Base-by-base conservation (phyloP, 2,797 vertebrate genomes). In the Serranus cabrilla region DNA sequence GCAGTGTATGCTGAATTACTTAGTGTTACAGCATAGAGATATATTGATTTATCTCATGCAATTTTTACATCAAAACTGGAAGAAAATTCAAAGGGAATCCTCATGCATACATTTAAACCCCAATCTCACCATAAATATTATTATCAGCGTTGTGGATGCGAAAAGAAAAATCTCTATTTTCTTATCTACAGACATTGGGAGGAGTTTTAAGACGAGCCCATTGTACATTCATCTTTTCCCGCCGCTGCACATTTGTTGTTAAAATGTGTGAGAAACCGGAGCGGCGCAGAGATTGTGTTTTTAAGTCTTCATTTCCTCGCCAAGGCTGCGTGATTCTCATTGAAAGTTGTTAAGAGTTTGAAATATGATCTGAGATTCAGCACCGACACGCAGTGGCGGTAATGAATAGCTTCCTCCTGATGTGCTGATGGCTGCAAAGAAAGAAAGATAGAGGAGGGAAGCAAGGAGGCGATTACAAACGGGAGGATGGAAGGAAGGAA, bases 361-460 rank as follows among this genome's bases (percentile, higher is more conserved):
- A 87, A 89, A 86, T 70, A 81, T 77, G 71, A 88, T 80, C 67
- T 10, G 63, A 76, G 55, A 39, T 74, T 74, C 61, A 39, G 62
- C 6, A 2, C 51, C 0, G 39, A 37, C 27, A 76, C n/a, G n/a
- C 27, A 14, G 1, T 0, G 6, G 45, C 13, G 39, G 59, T 61
- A 82, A 89, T 66, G 67, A 89, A 85, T 52, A 40, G 64, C 72
- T 71, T 76, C 34, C 25, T 70, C 31, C 71, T 58, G 57, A 81
- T 85, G 63, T 75, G 74, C 63, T 83, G 82, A 85, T 27, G 68
- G 52, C 7, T 52, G 76, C 63, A 78, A 67, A 65, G 34, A 2
- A 37, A 25, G 9, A n/a, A 17, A 46, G 45, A 76, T 1, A n/a
- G 40, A 68, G 57, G 39, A 62, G 61, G 45, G 50, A 49, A 47